Evolutionary conservation across 2,113 vertebrate species (phyloP), one percentile per base, ranked within the genome.

Genomic region (Gyps fulvus): DNA sequence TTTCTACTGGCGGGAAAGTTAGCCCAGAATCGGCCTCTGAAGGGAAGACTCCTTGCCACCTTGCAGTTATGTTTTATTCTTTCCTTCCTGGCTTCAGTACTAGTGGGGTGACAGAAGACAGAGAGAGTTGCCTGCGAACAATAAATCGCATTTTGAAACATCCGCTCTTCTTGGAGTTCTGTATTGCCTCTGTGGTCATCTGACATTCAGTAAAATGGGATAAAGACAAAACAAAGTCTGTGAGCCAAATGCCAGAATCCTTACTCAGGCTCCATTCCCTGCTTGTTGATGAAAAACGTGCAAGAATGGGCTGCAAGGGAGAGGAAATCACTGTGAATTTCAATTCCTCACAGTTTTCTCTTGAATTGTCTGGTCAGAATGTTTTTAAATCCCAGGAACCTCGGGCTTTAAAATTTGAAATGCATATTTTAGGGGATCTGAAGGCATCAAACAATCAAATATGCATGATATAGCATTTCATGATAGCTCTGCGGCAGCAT

Each of bases 161-260:
- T 85, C 69, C 2, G 1, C 27, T 79, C 34, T 63, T 83, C 42
- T 87, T 78, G 57, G 65, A 91, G 57, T 52, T 93, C 50, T 87
- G n/a, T 71, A 31, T 57, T 78, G 86, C 80, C 55, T 94, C 77
- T 87, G 38, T 91, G 80, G 86, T 82, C 70, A 85, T 72, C 85
- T 91, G 91, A 85, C 43, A 89, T 93, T 59, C 69, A 87, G 83
- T 62, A 69, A 93, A 87, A 72, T 5, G 76, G 55, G 52, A 74
- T 72, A 82, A 91, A 95, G 92, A 93, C 92, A 90, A 93, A 97
- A 93, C 83, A 87, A 92, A 94, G 14, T 70, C 77, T 89, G 42
- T 45, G 80, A 89, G 65, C 47, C 86, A 91, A 85, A 93, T 94
- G 73, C 57, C 70, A 76, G 65, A 91, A 74, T 87, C 49, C 57